Evolutionary conservation across 2,113 vertebrate genomes (phyloP), one percentile per base, ranked within the genome.

Genomic region (Atlantisia rogersi): DNA sequence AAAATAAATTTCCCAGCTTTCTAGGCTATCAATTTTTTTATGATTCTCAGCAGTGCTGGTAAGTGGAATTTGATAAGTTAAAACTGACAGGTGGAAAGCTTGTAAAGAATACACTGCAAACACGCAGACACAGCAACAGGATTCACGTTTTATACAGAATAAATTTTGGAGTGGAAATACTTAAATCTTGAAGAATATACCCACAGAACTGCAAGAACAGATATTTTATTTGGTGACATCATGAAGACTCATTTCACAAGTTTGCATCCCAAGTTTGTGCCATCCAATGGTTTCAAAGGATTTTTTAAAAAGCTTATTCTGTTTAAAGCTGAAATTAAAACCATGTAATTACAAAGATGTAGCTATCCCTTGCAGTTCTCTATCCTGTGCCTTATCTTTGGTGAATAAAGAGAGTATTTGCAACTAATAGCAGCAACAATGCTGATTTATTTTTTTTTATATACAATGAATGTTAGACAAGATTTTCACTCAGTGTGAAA

Each of bases 111-210:
- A 4, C 24, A 28, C 20, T 58, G 55, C 19, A 92, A 83, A 73
- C 53, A 64, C 6, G 37, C 12, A 65, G 48, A 73, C 3, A 0
- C 8, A 77, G 13, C 4, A 19, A 26, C 0, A 2, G 8, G 56
- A 71, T 40, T 55, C 55, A 77, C 67, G 16, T 8, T 74, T 87
- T 42, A 11, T 25, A 35, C 15, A 73, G 37, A 17, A 46, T 10
- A 2, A 62, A 19, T 76, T 81, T 39, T 42, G 58, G 44, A 64
- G 25, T 18, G 11, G 26, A 25, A 21, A 64, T 9, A 25, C 21
- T 77, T 75, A 39, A 64, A 76, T 52, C 10, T 46, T 42, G 44
- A 60, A 46, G 21, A 15, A 46, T n/a, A 44, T 39, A 55, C 8
- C 48, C 82, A 29, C 31, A 85, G 29, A 90, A 75, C 15, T 76